These are phyloP conservation scores for Cepaea hortensis DNA, from an alignment of 2,888 invertebrate genomes.

Conservation along the genomic window DNA sequence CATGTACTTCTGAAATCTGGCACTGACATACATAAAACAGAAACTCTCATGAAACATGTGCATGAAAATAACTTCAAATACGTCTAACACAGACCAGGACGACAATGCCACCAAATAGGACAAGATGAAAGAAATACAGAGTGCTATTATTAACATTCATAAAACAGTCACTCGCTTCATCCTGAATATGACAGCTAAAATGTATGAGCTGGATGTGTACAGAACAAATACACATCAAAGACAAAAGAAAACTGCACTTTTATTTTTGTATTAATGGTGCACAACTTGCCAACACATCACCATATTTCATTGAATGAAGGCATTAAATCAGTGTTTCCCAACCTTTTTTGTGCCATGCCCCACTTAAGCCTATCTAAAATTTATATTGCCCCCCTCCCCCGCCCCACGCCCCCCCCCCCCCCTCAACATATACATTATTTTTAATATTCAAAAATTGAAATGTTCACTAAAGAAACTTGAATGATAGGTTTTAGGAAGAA, in stretches of 20 bases:
- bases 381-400: no score
- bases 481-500: no score
- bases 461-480: no score
- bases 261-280: not conserved
- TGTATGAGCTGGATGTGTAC: slow-evolving; percentile 4
- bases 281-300: not conserved
- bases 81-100: slow-evolving; percentile 1
- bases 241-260: not conserved
- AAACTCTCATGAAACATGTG: no score
- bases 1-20: no score
- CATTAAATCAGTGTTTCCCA: no score
- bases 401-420: no score
- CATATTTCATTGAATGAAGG: not conserved
- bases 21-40: no score
- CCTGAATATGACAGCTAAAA: not conserved
- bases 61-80: not conserved
- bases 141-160: slow-evolving; percentile 3
- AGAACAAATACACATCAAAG: slow-evolving; percentile 5
- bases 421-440: no score
- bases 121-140: not conserved
- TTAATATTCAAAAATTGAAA: no score
- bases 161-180: not conserved
- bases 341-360: no score
- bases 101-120: not conserved
- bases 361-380: no score